Percentiles rank a stretch among this genome's conserved stretches.
Conservation (phyloP, 1,140 invertebrate species). For the Eueides isabella region DNA sequence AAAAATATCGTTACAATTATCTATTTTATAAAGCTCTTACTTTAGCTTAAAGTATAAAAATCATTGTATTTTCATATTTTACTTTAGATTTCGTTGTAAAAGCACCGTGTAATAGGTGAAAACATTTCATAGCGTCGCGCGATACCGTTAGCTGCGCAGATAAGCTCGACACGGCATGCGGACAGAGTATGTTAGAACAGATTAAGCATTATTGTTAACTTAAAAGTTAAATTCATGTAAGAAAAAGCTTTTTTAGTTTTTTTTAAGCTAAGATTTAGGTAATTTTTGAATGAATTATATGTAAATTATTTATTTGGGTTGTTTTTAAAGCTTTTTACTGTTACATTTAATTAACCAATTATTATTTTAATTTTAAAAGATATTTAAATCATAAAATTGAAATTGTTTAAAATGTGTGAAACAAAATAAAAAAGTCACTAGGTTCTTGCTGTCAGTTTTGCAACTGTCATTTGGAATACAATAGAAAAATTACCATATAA, state of each 20-base stretch:
- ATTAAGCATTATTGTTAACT: slow-evolving; percentile 9
- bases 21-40: no score
- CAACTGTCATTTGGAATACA: slow-evolving; percentile 12
- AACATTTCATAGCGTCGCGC: slow-evolving; percentile 24
- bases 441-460: not conserved
- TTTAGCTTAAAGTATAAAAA: not conserved
- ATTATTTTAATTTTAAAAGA: no score
- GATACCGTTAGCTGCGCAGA: slow-evolving; percentile 21
- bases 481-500: not conserved
- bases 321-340: no score
- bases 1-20: no score
- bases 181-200: slow-evolving; percentile 1
- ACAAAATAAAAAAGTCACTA: not conserved
- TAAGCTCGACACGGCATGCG: slow-evolving; percentile 13
- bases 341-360: no score
- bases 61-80: not conserved
- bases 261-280: not conserved
- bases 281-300: not conserved
- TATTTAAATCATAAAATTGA: no score
- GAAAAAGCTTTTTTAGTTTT: not conserved
- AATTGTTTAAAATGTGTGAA: not conserved
- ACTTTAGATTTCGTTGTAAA: not conserved
- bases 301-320: no score
- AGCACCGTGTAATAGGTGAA: slow-evolving; percentile 9
- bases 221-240: not conserved